Evolutionary conservation across 2,113 vertebrate species (phyloP), one percentile per base, ranked within the genome.

Genomic region (Boulengeromyrus knoepffleri): DNA sequence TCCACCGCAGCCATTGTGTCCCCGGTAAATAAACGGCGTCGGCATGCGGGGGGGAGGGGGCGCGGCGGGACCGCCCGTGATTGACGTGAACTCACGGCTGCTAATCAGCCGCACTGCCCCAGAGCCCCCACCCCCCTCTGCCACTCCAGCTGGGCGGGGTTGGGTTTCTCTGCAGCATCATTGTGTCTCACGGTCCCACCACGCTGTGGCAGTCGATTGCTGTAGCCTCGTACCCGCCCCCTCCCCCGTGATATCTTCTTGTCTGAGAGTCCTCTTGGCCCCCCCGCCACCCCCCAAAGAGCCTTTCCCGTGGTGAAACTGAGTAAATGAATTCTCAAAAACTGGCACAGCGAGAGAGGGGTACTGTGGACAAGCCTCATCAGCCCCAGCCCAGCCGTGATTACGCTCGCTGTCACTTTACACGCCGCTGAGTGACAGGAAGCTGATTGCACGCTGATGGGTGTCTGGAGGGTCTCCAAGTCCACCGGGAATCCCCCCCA

Each of bases 91-190:
- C 97, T 96, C 95, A 94, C 46, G 90, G 95, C 94, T 96, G 94
- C 96, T 97, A 97, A 97, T 98, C 97, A 97, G 97, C 95, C 96
- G 95, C 97, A 96, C 96, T 96, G 96, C 96, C 97, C 96, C 95
- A 96, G 94, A 96, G 9, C 62, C 62, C 62, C 62, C 62, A n/a
- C 8, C 9, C n/a, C 58, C 62, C 62, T 27, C 62, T 12, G 62
- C n/a, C 62, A 27, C 95, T 96, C 97, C 97, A 97, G 97, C 97
- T 98, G 97, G 95, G 97, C 94, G 94, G 93, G 95, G 46, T 1
- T 36, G 50, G 45, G 49, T 95, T 95, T 95, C 95, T 95, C 96
- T 92, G 93, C 92, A 92, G 95, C 95, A 93, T 95, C 96, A 94
- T 96, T 95, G 95, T 97, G 95, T n/a, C 94, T 94, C 92, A 74